These are phyloP conservation scores for Drosophila anceps DNA, from an alignment of 2,888 invertebrate species.

Conservation along the genomic window DNA sequence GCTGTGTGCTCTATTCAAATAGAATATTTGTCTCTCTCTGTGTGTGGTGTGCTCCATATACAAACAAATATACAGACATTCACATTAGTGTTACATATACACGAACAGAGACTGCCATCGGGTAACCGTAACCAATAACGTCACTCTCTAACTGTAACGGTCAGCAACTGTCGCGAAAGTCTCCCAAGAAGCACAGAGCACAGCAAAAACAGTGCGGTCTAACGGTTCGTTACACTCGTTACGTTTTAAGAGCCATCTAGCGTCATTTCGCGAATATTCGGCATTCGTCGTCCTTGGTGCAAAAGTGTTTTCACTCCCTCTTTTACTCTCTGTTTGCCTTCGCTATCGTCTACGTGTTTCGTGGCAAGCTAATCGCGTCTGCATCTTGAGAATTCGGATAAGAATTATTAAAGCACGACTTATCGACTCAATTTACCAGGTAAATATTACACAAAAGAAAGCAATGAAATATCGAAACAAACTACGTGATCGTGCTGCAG, in stretches of 20 bases:
- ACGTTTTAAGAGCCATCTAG: conserved; percentile 10
- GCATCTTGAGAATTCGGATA: conserved; percentile 33
- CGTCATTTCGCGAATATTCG: conserved; percentile 8
- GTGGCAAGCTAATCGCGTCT: conserved; percentile 25
- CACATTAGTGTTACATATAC: conserved; percentile 23
- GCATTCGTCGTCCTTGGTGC: conserved; percentile 28
- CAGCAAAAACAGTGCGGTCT: conserved; percentile 6
- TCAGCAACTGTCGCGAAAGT: background rate
- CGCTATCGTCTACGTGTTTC: conserved; percentile 25
- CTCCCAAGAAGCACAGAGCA: background rate
- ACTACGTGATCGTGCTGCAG: conserved; percentile 42
- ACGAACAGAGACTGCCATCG: conserved; percentile 35
- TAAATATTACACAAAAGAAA: conserved; percentile 46
- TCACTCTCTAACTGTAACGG: conserved; percentile 36
- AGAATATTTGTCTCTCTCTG: conserved; percentile 9
- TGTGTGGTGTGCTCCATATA: conserved; percentile 26
- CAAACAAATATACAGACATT: conserved; percentile 22
- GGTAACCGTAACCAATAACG: conserved; percentile 51
- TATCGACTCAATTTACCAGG: conserved; percentile 42
- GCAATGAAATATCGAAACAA: conserved; percentile 36
- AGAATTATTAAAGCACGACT: conserved; percentile 38
- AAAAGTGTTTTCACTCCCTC: conserved; percentile 2
- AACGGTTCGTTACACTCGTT: conserved; percentile 8
- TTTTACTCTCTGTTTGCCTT: background rate
- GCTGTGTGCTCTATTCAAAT: conserved; percentile 14